Percentiles rank a stretch among this genome's conserved stretches.
Conservation (phyloP, 2,797 vertebrate genomes). For the Margarornis squamiger region DNA sequence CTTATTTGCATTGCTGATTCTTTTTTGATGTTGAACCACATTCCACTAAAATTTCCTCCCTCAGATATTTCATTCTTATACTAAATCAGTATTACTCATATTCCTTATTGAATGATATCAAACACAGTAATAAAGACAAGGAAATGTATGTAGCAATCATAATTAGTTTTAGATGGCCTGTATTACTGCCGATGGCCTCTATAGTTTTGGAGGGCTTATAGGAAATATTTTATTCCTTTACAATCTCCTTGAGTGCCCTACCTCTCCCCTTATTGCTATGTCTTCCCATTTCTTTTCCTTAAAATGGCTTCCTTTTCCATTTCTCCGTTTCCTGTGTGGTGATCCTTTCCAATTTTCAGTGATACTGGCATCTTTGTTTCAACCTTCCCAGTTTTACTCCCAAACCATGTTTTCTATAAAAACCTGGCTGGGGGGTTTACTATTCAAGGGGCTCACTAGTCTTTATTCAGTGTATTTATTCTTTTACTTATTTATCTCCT, state of each 20-base stretch:
- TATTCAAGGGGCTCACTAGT: not conserved
- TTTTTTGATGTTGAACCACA: conserved; percentile 52
- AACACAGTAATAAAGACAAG: not conserved
- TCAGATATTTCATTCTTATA: conserved; percentile 28
- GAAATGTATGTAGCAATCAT: not conserved
- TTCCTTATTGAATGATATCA: conserved; percentile 25
- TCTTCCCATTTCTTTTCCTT: not conserved
- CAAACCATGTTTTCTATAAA: not conserved
- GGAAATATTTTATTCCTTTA: not conserved
- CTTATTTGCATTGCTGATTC: conserved; percentile 69
- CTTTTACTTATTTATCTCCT: not conserved
- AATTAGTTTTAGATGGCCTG: not conserved
- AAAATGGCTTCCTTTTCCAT: not conserved
- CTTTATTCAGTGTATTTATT: not conserved
- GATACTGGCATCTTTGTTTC: not conserved
- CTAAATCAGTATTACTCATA: conserved; percentile 17
- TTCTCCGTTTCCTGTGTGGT: not conserved
- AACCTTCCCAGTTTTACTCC: not conserved
- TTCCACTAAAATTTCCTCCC: conserved; percentile 56
- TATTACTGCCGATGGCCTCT: not conserved
- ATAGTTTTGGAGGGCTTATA: not conserved
- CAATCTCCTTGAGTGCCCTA: not conserved
- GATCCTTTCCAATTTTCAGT: not conserved
- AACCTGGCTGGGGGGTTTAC: not conserved
- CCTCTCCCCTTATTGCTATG: not conserved